Evolutionary conservation across 2,797 vertebrate genomes (phyloP).

Genomic region (Coluber constrictor): DNA sequence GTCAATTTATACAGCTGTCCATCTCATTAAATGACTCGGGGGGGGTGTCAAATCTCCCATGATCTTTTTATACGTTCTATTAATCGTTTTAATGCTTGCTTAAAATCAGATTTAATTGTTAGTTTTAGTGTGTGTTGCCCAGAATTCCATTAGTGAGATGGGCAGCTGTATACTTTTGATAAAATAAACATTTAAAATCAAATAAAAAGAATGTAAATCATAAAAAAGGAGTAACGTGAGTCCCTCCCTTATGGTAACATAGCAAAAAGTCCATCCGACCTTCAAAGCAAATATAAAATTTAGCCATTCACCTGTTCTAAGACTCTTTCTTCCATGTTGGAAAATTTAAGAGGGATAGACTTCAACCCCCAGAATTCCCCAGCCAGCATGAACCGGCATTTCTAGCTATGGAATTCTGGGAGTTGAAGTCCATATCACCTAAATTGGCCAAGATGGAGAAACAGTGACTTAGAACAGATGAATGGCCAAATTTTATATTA

Average conservation of each 20-base stretch:
- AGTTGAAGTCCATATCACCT: neutral
- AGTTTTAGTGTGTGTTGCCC: neutral
- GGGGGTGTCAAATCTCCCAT: neutral
- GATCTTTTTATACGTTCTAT: neutral
- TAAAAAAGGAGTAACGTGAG: neutral
- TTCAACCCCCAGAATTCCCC: neutral
- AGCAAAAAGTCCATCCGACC: neutral
- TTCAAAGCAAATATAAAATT: neutral
- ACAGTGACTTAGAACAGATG: too few species aligned
- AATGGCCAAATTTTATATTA: too few species aligned
- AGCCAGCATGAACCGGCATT: too few species aligned
- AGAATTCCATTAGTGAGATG: neutral
- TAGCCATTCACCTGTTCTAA: neutral
- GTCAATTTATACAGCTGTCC: neutral
- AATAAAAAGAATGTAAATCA: neutral
- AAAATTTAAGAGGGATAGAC: neutral
- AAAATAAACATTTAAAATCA: neutral
- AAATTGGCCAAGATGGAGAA: neutral
- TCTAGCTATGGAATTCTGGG: neutral
- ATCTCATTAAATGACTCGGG: neutral
- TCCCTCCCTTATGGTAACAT: neutral
- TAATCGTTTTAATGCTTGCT: neutral
- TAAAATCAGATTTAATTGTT: neutral
- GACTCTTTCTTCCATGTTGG: too few species aligned
- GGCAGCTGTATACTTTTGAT: neutral